Conservation (phyloP, 1,140 invertebrate species). For the Pectinophora gossypiella region DNA sequence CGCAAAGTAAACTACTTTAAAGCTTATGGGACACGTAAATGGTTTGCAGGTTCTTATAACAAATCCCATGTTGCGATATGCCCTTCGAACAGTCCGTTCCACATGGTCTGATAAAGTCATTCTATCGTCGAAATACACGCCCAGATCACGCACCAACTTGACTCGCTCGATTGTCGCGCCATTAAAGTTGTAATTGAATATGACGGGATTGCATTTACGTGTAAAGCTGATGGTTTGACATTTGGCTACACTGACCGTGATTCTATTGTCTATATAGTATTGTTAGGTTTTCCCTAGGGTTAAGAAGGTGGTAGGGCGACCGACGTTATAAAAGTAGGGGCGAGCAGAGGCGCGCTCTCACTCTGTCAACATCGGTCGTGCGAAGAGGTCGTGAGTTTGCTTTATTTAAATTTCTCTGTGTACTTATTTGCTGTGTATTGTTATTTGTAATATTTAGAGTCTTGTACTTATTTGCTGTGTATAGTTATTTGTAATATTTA, state of each 20-base stretch:
- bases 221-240: slow-evolving; percentile 3
- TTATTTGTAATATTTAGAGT: no score
- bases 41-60: neutral
- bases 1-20: neutral
- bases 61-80: neutral
- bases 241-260: slow-evolving; percentile 1
- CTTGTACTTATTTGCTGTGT: no score
- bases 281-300: no score
- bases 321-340: no score
- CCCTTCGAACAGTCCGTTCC: neutral
- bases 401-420: no score
- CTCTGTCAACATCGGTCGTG: no score
- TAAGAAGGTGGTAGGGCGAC: no score
- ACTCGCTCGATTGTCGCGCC: neutral
- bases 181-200: slow-evolving; percentile 5
- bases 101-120: neutral
- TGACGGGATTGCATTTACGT: neutral
- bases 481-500: no score
- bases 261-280: neutral
- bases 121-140: neutral
- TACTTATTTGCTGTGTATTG: no score
- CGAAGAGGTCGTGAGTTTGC: no score
- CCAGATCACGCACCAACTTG: neutral
- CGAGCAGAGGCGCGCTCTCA: no score
- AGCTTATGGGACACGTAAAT: neutral